Conservation (phyloP, 2,113 vertebrate genomes). For the Balaenoptera acutorostrata region DNA sequence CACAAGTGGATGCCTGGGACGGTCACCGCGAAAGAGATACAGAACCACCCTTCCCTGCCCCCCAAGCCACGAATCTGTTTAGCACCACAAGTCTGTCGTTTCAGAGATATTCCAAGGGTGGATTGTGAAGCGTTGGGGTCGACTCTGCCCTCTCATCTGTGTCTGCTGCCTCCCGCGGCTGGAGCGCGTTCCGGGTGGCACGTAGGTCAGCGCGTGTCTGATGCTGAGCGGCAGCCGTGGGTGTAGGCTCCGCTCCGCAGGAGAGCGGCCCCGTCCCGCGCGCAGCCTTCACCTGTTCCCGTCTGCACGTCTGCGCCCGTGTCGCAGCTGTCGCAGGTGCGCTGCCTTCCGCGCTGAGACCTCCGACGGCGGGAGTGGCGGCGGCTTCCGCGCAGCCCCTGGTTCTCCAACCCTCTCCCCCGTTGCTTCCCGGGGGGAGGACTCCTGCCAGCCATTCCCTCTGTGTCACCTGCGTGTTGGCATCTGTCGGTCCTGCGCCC, state of each 20-base stretch:
- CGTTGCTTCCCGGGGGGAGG: not conserved
- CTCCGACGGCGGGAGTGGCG: fast-evolving
- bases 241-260: no score
- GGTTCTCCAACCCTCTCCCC: not conserved
- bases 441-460: not conserved
- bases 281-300: no score
- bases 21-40: not conserved
- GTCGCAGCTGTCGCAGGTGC: not conserved
- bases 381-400: fast-evolving
- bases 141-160: not conserved
- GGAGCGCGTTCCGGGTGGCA: not conserved
- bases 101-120: not conserved
- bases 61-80: no score
- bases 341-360: not conserved
- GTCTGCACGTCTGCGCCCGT: not conserved
- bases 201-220: fast-evolving
- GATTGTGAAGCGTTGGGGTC: not conserved
- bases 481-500: not conserved
- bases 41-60: not conserved
- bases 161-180: not conserved
- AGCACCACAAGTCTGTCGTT: not conserved
- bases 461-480: not conserved
- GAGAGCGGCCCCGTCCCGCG: no score
- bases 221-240: not conserved
- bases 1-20: not conserved